Percentiles rank a stretch among this genome's conserved stretches.
Conservation (phyloP, 1,140 invertebrate genomes). For the Achroia grisella region DNA sequence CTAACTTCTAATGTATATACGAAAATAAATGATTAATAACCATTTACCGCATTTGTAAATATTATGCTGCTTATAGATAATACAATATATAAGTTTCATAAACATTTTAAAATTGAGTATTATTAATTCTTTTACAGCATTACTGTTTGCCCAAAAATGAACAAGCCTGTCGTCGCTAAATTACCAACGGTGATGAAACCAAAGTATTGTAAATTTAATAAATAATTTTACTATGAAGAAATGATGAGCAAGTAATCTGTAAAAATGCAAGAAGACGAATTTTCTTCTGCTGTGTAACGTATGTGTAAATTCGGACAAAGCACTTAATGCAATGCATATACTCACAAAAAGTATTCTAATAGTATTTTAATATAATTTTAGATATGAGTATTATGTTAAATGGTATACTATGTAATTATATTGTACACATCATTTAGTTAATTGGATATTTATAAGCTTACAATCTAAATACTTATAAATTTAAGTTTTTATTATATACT, state of each 20-base stretch:
- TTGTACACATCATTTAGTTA: not conserved
- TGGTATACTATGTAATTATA: not conserved
- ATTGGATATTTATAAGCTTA: not conserved
- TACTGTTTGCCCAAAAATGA: slow-evolving; percentile 74
- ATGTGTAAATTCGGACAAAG: slow-evolving; percentile 7
- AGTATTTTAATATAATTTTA: slow-evolving; percentile 34
- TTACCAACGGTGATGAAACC: slow-evolving; percentile 71
- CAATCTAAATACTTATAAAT: not conserved
- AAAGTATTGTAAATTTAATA: slow-evolving; percentile 60
- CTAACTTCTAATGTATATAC: too few species aligned
- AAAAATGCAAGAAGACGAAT: too few species aligned
- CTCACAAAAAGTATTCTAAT: slow-evolving; percentile 50
- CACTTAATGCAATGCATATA: slow-evolving; percentile 21
- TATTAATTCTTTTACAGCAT: slow-evolving; percentile 60
- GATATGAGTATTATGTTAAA: slow-evolving; percentile 10
- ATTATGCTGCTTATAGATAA: too few species aligned
- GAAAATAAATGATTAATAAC: too few species aligned
- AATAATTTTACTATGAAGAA: slow-evolving; percentile 8
- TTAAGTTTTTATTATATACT: too few species aligned
- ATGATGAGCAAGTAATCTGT: too few species aligned
- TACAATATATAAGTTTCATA: too few species aligned
- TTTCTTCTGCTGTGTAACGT: not conserved
- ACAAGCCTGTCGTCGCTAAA: slow-evolving; percentile 73
- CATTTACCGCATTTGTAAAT: too few species aligned
- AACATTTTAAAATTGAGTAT: too few species aligned